Evolutionary conservation across 2,113 vertebrate species (phyloP).

Genomic region (Odocoileus hemionus): DNA sequence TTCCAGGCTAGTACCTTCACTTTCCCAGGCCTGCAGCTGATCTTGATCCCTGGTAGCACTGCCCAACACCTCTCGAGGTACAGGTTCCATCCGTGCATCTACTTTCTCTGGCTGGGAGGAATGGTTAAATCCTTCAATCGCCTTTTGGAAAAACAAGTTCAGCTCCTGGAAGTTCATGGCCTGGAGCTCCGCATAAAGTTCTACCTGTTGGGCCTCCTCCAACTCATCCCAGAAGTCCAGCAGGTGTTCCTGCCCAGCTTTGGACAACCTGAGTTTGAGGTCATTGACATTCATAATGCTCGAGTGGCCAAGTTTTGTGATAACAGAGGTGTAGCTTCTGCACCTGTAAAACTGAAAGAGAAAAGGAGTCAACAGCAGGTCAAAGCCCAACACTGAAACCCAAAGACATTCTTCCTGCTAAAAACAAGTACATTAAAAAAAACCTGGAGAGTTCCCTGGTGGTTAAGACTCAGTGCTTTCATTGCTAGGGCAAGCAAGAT

Average conservation of each 20-base stretch:
- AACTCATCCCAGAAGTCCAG: slow-evolving; percentile 89
- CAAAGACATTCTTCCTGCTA: background rate
- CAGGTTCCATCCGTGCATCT: slow-evolving; percentile 89
- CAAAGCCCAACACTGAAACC: background rate
- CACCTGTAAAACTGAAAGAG: background rate
- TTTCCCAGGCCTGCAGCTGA: slow-evolving; percentile 87
- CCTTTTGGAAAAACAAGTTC: slow-evolving; percentile 85
- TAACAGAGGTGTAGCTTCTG: background rate
- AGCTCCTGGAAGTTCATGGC: slow-evolving; percentile 88
- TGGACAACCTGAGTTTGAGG: slow-evolving; percentile 76
- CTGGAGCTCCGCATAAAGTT: slow-evolving; percentile 82
- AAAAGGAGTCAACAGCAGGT: background rate
- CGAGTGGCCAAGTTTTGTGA: background rate
- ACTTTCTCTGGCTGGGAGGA: slow-evolving; percentile 80
- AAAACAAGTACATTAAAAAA: background rate
- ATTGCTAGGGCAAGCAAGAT: background rate
- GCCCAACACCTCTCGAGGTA: slow-evolving; percentile 90
- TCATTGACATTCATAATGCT: slow-evolving; percentile 78
- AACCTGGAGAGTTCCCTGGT: background rate
- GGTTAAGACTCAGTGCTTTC: background rate
- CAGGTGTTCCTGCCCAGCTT: slow-evolving; percentile 87
- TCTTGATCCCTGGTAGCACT: slow-evolving; percentile 88
- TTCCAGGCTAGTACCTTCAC: slow-evolving; percentile 78
- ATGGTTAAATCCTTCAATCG: slow-evolving; percentile 79
- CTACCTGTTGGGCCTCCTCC: slow-evolving; percentile 75